Conservation (phyloP, 2,888 invertebrate species). For the Lasioglossum vierecki region DNA sequence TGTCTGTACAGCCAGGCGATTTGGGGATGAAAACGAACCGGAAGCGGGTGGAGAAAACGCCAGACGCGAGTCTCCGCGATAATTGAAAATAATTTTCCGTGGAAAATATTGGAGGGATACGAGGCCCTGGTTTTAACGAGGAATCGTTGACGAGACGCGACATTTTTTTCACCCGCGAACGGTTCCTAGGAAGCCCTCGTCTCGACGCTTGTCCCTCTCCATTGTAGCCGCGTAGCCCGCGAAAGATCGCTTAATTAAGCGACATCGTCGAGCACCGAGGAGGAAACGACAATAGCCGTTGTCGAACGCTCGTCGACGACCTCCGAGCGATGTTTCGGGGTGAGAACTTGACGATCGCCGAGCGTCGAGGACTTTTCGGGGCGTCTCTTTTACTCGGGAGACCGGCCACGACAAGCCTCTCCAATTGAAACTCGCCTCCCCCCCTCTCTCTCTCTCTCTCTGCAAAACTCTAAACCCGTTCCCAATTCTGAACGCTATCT, state of each 20-base stretch:
- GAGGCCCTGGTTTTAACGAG: not conserved
- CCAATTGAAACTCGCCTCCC: not conserved
- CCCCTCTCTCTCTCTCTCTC: not conserved
- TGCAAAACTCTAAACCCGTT: not conserved
- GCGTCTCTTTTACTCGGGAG: not conserved
- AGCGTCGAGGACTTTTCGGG: constrained; percentile 24
- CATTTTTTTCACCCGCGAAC: constrained; percentile 8
- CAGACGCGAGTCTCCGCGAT: not conserved
- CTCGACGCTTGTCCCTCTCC: constrained; percentile 2
- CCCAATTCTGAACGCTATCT: not conserved
- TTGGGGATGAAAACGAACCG: not conserved
- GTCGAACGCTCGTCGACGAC: constrained; percentile 21
- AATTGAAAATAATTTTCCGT: not conserved
- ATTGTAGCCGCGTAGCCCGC: not conserved
- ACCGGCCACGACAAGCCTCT: constrained; percentile 3
- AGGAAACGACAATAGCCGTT: constrained; percentile 22
- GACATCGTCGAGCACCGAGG: constrained; percentile 20
- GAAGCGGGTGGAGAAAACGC: not conserved
- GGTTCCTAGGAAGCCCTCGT: constrained; percentile 14
- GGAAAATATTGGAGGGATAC: not conserved
- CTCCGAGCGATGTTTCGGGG: constrained; percentile 28
- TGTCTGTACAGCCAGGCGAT: constrained; percentile 8
- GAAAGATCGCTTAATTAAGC: constrained; percentile 41
- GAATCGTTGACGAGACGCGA: not conserved
- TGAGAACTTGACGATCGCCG: constrained; percentile 12